Percentiles rank a stretch among this genome's conserved stretches.
Conservation (phyloP, 2,888 invertebrate genomes). For the Plagodis dolabraria region DNA sequence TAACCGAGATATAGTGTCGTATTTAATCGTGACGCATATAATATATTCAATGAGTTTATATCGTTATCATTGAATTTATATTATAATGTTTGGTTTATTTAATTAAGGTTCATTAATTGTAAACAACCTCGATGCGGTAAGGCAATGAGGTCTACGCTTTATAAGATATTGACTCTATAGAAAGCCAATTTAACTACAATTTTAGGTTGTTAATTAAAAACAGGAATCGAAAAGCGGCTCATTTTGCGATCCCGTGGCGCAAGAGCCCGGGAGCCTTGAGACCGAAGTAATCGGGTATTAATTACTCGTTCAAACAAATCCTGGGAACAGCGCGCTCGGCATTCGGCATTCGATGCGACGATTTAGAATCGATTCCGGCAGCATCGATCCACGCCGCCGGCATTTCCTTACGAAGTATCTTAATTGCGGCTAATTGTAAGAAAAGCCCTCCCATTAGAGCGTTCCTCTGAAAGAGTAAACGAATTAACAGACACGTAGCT, state of each 20-base stretch:
- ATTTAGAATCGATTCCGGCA: constrained; percentile 44
- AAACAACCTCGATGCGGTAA: constrained; percentile 13
- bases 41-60: constrained; percentile 24
- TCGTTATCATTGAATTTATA: constrained; percentile 1
- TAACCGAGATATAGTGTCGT: constrained; percentile 13
- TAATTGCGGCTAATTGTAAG: constrained; percentile 81
- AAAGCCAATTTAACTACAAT: constrained; percentile 27
- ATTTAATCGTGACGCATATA: constrained; percentile 17
- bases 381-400: constrained; percentile 49
- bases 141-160: constrained; percentile 25
- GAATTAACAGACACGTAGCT: constrained; percentile 78
- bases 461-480: constrained; percentile 75
- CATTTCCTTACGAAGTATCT: constrained; percentile 70
- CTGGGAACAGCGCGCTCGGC: constrained; percentile 25
- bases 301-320: constrained; percentile 51
- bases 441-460: constrained; percentile 76
- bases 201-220: constrained; percentile 37
- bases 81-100: too few species aligned
- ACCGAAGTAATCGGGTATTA: constrained; percentile 49
- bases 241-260: constrained; percentile 36
- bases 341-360: constrained; percentile 41
- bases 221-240: constrained; percentile 33
- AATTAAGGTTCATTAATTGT: constrained; percentile 18
- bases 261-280: constrained; percentile 31
- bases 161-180: constrained; percentile 21